phyloP scores from a whole-genome alignment of 2,113 vertebrate species.

The human (Homo sapiens) region DNA sequence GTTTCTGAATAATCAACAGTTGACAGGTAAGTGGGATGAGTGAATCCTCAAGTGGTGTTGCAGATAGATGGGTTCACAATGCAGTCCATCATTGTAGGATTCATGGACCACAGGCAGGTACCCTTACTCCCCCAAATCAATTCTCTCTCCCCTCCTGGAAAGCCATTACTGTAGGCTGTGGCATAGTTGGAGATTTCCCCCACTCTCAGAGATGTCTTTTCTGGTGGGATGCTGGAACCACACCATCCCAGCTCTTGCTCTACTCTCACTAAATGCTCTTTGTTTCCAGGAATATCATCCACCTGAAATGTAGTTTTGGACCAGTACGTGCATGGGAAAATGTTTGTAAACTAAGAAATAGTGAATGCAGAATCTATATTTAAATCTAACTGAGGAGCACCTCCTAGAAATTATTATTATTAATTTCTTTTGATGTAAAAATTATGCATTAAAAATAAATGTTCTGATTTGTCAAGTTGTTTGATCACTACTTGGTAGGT shows the following conservation, averaged over 20 bases:
- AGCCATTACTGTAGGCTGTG: neutral
- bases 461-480: neutral
- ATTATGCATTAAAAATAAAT: slow-evolving; percentile 28
- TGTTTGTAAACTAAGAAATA: neutral
- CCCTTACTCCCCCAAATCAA: neutral
- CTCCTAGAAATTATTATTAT: neutral
- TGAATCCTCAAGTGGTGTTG: neutral
- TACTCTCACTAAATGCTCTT: neutral
- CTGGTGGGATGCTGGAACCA: neutral
- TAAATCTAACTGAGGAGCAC: neutral
- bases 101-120: neutral
- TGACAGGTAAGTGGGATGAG: neutral
- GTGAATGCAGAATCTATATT: neutral
- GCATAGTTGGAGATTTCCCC: neutral
- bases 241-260: neutral
- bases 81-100: neutral
- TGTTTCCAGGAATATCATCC: neutral
- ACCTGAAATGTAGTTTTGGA: neutral
- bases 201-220: neutral
- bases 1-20: neutral
- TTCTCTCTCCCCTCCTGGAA: neutral
- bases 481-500: neutral
- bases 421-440: slow-evolving; percentile 1
- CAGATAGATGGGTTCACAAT: neutral
- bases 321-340: neutral